A percentile compares a stretch with the other conserved stretches of the same genome.
phyloP scores from a whole-genome alignment of 23 tunicate genomes.

The Botrylloides violaceus region DNA sequence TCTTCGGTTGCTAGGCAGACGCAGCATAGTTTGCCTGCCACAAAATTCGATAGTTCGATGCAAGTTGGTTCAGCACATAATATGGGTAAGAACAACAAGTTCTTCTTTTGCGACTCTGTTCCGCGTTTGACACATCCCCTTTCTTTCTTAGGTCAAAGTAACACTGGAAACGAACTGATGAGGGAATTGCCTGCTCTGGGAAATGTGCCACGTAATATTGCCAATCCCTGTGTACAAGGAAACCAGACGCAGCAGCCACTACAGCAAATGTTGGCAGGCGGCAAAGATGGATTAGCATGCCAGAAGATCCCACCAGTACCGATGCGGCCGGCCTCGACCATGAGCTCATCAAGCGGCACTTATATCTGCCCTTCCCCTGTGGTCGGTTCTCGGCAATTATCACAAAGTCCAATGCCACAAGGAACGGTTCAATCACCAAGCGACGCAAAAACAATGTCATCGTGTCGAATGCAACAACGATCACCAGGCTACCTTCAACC shows the following conservation, averaged over 20 bases:
- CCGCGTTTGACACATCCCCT: no score
- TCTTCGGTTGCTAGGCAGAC: no score
- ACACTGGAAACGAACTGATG: no score
- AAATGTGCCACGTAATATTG: no score
- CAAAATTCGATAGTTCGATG: no score
- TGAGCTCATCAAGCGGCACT: slow-evolving; percentile 22
- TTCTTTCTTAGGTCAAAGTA: no score
- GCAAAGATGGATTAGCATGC: slow-evolving; percentile 1
- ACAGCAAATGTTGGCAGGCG: slow-evolving; percentile 24
- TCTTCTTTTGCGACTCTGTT: no score
- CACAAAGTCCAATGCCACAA: slow-evolving; percentile 20
- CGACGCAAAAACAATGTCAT: slow-evolving; percentile 21
- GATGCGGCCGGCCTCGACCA: slow-evolving; percentile 24
- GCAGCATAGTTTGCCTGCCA: no score
- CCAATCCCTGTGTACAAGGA: slow-evolving; percentile 16
- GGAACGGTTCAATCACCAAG: slow-evolving; percentile 13
- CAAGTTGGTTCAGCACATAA: no score
- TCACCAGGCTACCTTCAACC: slow-evolving; percentile 19
- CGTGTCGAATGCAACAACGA: slow-evolving; percentile 34
- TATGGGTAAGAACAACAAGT: no score
- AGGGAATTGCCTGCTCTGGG: no score
- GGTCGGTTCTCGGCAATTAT: background rate
- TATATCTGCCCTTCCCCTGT: slow-evolving; percentile 13
- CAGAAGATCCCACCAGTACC: slow-evolving; percentile 8
- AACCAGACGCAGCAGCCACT: background rate